phyloP scores from a whole-genome alignment of 30 jellyfish, hydroid and myxozoan species.

The Sanderia malayensis region DNA sequence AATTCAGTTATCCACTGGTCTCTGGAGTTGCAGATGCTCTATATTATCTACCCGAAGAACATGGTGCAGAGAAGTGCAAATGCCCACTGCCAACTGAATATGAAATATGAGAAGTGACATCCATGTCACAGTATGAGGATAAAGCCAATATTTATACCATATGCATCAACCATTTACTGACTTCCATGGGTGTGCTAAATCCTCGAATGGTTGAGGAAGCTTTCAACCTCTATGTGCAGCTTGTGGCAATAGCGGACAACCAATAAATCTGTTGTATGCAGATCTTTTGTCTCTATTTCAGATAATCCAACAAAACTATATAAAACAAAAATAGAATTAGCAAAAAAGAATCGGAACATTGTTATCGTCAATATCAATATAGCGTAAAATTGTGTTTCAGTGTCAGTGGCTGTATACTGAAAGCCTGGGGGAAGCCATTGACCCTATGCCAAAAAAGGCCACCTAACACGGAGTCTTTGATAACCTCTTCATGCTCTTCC shows the following conservation, averaged over 20 bases:
- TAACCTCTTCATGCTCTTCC: background rate
- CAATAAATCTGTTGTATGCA: too few relatives aligned
- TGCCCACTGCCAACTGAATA: background rate
- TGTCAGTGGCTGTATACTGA: too few relatives aligned
- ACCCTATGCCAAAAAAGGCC: too few relatives aligned
- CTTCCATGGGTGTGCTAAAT: background rate
- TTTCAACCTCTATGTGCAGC: background rate
- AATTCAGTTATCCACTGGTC: background rate
- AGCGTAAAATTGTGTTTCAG: too few relatives aligned
- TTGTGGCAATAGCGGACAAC: background rate
- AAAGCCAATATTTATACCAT: background rate
- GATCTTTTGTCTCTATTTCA: too few relatives aligned
- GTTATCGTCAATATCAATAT: too few relatives aligned
- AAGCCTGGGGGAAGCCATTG: too few relatives aligned
- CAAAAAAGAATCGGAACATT: too few relatives aligned
- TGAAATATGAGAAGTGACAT: background rate
- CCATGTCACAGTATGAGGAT: background rate
- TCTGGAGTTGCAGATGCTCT: conserved; percentile 8
- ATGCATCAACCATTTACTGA: background rate
- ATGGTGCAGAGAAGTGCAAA: background rate
- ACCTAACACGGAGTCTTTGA: background rate
- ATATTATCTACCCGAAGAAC: conserved; percentile 2
- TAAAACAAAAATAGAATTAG: too few relatives aligned
- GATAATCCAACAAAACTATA: too few relatives aligned
- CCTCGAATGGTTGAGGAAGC: background rate